Evolutionary conservation across 2,888 invertebrate species (phyloP).

Genomic region (Parnassius orleans): DNA sequence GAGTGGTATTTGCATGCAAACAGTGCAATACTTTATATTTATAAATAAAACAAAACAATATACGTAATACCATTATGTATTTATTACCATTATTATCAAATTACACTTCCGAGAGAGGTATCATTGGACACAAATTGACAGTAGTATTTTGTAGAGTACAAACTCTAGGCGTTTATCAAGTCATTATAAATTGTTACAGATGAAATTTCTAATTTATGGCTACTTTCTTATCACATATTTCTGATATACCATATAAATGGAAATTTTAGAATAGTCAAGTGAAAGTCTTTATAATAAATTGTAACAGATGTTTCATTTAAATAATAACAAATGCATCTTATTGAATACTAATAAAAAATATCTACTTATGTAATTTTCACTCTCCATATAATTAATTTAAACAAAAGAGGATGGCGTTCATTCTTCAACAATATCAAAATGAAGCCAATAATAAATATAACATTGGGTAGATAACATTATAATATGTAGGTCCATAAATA

Average conservation of each 20-base stretch:
- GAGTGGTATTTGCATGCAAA: too few relatives aligned
- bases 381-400: too few relatives aligned
- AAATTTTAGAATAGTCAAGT: not conserved
- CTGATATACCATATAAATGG: slow-evolving; percentile 11
- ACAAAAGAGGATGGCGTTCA: too few relatives aligned
- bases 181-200: slow-evolving; percentile 32
- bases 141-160: slow-evolving; percentile 23
- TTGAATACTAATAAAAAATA: too few relatives aligned
- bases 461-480: slow-evolving; percentile 41
- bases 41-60: not conserved
- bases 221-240: slow-evolving; percentile 33
- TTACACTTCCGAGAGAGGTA: slow-evolving; percentile 1
- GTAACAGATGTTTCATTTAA: too few relatives aligned
- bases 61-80: not conserved
- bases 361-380: too few relatives aligned
- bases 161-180: slow-evolving; percentile 32
- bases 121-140: slow-evolving; percentile 7
- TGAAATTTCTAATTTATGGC: slow-evolving; percentile 36
- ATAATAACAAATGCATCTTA: too few relatives aligned
- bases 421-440: too few relatives aligned
- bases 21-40: too few relatives aligned
- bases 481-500: slow-evolving; percentile 52
- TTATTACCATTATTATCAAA: slow-evolving; percentile 7
- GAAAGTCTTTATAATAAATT: not conserved
- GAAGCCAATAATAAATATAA: slow-evolving; percentile 27